Evolutionary conservation across 2,888 invertebrate species (phyloP), one percentile per base, ranked within the genome.

Genomic region (Sarcophaga rosellei): DNA sequence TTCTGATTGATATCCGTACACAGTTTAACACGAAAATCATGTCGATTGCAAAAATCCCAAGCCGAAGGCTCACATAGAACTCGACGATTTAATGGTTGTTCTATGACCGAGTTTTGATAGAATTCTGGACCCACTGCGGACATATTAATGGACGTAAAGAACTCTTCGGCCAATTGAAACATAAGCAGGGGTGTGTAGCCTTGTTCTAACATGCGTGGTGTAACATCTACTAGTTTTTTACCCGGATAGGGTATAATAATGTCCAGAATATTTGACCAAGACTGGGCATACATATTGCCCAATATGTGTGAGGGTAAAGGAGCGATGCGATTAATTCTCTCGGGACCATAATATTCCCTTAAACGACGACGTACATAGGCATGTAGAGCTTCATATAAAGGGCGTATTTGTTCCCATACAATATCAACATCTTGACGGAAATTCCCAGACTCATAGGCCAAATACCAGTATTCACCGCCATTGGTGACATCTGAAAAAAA

Each of bases 261-360:
- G 85, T 97, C 97, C 84, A 97, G 94, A 23, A 97, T 96, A 87
- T 97, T 97, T 0, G 95, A 94, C 98, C 98, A 98, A 66, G 96
- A 96, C 93, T 98, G 98, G 0, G 95, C 97, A 96, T 97, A 98
- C 96, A 98, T 97, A 91, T 98, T 98, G 0, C 98, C 98, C 6
- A 98, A 94, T 80, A 98, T 95, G 90, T 98, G 97, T 0, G 97
- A 97, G 0, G 98, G 97, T 63, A 98, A 94, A 0, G 97, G 97
- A 0, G 97, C 97, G 62, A 96, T 96, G 1, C 96, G 94, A 88
- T 96, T 96, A 74, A 97, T 96, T 88, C 96, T 95, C 90, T 97
- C 97, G 0, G 96, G 96, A 0, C 98, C 98, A 90, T 98, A 98
- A 45, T 96, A 95, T 90, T 97, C 96, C 1, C 97, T 95, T 20